Percentiles rank a stretch among this genome's conserved stretches.
phyloP scores from a whole-genome alignment of 2,113 vertebrate species.

The Saccopteryx bilineata region DNA sequence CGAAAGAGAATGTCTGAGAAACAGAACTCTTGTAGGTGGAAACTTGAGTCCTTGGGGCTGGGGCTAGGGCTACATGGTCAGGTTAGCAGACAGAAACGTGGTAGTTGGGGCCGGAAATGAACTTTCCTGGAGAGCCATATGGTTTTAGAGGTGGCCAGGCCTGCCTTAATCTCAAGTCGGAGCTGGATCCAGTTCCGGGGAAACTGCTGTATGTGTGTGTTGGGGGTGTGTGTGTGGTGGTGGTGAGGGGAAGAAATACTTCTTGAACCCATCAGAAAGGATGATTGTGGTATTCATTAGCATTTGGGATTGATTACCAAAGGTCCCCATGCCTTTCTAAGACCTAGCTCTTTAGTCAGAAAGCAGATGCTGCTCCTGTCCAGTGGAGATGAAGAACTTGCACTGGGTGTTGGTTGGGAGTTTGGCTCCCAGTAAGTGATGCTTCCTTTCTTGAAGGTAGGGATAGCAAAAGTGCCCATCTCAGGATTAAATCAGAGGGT shows the following conservation, averaged over 20 bases:
- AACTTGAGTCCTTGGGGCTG: neutral
- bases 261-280: neutral
- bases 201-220: neutral
- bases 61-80: neutral
- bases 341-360: neutral
- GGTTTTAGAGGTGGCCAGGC: neutral
- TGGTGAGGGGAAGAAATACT: neutral
- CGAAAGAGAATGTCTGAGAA: slow-evolving; percentile 21
- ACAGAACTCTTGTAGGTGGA: slow-evolving; percentile 6
- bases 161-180: neutral
- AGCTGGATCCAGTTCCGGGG: slow-evolving; percentile 42
- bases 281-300: neutral
- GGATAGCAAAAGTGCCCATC: neutral
- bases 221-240: too few species aligned
- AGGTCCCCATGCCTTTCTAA: neutral
- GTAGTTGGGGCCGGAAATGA: slow-evolving; percentile 18
- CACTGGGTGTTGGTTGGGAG: neutral
- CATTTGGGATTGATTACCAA: neutral
- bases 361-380: neutral
- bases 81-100: neutral
- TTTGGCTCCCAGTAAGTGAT: neutral
- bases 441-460: neutral
- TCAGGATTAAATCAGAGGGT: neutral
- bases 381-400: neutral
- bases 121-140: neutral